Evolutionary conservation across 35 echinoderm and acorn worm genomes (phyloP).

Genomic region (Ophiothrix spiculata): DNA sequence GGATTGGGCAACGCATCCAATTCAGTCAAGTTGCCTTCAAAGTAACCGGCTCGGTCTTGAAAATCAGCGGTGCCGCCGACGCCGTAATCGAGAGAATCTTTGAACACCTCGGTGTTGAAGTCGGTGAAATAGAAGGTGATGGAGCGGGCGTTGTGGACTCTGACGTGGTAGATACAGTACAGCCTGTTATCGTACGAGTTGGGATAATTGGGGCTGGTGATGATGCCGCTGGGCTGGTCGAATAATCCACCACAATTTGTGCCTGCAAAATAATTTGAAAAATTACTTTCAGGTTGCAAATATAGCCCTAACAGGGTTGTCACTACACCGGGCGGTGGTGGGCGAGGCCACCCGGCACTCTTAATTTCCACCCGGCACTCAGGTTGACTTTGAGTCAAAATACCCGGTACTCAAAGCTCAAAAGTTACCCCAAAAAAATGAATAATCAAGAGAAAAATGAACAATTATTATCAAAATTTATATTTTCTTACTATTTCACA

Average conservation of each 20-base stretch:
- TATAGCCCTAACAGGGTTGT: too few relatives aligned
- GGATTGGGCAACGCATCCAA: not conserved
- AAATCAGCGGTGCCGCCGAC: conserved; percentile 25
- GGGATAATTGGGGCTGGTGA: conserved; percentile 42
- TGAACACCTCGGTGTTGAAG: conserved; percentile 53
- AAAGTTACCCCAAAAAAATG: too few relatives aligned
- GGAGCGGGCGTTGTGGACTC: conserved; percentile 34
- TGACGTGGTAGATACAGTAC: conserved; percentile 46
- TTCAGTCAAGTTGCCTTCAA: conserved; percentile 47
- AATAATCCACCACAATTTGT: not conserved
- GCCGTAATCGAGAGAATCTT: conserved; percentile 41
- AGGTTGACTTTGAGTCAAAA: too few relatives aligned
- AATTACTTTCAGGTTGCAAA: too few relatives aligned
- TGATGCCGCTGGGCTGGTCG: not conserved
- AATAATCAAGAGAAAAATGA: too few relatives aligned
- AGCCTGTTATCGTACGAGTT: conserved; percentile 24
- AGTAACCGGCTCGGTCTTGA: not conserved
- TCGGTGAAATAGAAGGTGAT: conserved; percentile 40
- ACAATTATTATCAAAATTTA: too few relatives aligned
- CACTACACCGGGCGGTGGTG: too few relatives aligned
- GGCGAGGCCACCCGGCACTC: too few relatives aligned
- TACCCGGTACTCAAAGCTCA: too few relatives aligned
- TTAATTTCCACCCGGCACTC: too few relatives aligned
- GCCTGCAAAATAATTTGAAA: not conserved
- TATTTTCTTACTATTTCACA: too few relatives aligned